Evolutionary conservation across 37 sponge, comb jelly and placozoan species (phyloP).

Genomic region (Oopsacas minuta): DNA sequence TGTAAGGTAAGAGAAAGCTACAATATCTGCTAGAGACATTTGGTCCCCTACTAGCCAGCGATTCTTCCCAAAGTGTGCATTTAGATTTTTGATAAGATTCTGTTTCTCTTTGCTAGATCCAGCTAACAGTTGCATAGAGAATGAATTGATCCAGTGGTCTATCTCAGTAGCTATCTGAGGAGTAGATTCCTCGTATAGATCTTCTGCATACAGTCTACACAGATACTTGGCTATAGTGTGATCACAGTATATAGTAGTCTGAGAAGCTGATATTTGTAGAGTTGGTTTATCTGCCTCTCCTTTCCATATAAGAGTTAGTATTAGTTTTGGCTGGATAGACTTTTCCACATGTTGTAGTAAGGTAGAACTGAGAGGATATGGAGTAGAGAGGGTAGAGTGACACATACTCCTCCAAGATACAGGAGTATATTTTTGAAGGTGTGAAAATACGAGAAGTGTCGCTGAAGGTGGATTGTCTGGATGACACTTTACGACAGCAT

Average conservation of each 20-base stretch:
- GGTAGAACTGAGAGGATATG: background rate
- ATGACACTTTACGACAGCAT: background rate
- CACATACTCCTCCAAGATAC: background rate
- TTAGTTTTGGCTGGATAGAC: background rate
- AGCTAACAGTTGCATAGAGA: constrained; percentile 7
- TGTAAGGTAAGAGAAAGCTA: background rate
- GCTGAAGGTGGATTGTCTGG: background rate
- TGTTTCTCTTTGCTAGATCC: constrained; percentile 5
- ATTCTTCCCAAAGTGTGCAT: background rate
- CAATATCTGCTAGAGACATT: background rate
- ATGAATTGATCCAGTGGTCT: background rate
- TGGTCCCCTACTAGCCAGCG: background rate
- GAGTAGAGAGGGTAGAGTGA: background rate
- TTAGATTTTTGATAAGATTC: background rate
- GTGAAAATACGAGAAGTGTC: background rate
- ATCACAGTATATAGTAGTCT: background rate
- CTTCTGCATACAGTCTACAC: background rate
- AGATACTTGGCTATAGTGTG: constrained; percentile 8
- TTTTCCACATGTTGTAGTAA: background rate
- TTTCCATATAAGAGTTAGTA: background rate
- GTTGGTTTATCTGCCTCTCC: background rate
- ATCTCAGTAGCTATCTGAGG: background rate
- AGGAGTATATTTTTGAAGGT: background rate
- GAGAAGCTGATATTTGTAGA: background rate
- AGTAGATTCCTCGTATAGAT: background rate